phyloP scores from a whole-genome alignment of 2,113 vertebrate species.

The Carlito syrichta region DNA sequence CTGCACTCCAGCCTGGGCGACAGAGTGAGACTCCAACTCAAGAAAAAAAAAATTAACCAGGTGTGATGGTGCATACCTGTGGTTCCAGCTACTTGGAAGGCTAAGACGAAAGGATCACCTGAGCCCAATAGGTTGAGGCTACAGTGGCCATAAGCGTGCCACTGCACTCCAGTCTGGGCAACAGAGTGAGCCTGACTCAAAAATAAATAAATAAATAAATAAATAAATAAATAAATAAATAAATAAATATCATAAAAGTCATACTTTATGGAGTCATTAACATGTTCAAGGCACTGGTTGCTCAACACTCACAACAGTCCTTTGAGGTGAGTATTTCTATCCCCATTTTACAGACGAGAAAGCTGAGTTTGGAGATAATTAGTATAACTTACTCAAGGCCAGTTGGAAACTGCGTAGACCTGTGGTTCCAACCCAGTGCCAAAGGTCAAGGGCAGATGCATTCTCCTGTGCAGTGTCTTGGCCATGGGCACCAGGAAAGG shows the following conservation, averaged over 20 bases:
- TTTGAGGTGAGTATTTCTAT: not conserved
- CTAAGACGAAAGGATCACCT: no score
- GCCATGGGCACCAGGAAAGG: not conserved
- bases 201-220: no score
- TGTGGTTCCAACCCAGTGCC: not conserved
- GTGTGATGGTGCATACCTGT: no score
- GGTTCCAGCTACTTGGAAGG: no score
- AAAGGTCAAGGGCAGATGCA: not conserved
- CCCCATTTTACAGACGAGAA: not conserved
- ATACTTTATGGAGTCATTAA: not conserved
- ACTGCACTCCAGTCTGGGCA: no score
- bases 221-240: no score
- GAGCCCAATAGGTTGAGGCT: no score
- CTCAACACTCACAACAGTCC: not conserved
- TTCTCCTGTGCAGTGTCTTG: not conserved
- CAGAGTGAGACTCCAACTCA: no score
- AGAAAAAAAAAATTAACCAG: no score
- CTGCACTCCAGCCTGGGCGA: no score
- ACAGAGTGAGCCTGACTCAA: no score
- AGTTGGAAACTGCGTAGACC: not conserved
- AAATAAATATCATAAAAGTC: not conserved
- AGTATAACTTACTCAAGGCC: not conserved
- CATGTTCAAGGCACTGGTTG: not conserved
- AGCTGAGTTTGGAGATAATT: not conserved
- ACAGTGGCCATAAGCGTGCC: no score